phyloP scores from a whole-genome alignment of 2,888 invertebrate species.

The Orthosia gothica region DNA sequence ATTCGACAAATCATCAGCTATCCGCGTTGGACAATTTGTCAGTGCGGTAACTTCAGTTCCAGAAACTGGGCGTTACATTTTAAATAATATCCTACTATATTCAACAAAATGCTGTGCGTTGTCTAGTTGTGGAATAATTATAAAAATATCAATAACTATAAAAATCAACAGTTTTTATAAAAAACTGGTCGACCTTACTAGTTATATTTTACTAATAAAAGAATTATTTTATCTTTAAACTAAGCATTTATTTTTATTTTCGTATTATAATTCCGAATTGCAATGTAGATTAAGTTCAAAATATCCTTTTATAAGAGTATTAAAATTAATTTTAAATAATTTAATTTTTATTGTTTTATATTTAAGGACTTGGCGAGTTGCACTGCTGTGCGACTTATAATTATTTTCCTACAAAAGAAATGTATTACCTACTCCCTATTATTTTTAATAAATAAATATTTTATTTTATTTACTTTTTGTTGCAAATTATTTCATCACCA shows the following conservation, averaged over 20 bases:
- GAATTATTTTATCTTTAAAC: conserved; percentile 35
- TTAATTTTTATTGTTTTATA: conserved; percentile 13
- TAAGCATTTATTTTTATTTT: conserved; percentile 60
- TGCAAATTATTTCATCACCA: neutral
- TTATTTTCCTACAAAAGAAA: conserved; percentile 54
- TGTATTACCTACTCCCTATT: conserved; percentile 48
- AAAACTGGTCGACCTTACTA: conserved; percentile 65
- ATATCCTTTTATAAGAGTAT: conserved; percentile 47
- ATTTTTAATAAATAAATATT: conserved; percentile 54
- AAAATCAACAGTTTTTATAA: conserved; percentile 45
- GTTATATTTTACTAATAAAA: conserved; percentile 31
- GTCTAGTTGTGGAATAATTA: neutral
- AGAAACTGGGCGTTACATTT: too few species aligned
- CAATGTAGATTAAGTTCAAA: conserved; percentile 40
- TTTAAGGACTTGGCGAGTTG: conserved; percentile 19
- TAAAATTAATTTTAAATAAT: conserved; percentile 38
- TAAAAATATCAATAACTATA: too few species aligned
- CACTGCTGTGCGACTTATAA: conserved; percentile 19
- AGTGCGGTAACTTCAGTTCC: too few species aligned
- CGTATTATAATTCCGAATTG: conserved; percentile 49
- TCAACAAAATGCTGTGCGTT: neutral
- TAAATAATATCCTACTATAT: neutral
- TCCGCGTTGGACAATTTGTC: neutral
- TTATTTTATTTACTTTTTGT: conserved; percentile 39
- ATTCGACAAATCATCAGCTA: neutral